Percentiles rank a stretch among this genome's conserved stretches.
Conservation (phyloP, 2,888 invertebrate genomes). For the Drosophila neoperkinsi region DNA sequence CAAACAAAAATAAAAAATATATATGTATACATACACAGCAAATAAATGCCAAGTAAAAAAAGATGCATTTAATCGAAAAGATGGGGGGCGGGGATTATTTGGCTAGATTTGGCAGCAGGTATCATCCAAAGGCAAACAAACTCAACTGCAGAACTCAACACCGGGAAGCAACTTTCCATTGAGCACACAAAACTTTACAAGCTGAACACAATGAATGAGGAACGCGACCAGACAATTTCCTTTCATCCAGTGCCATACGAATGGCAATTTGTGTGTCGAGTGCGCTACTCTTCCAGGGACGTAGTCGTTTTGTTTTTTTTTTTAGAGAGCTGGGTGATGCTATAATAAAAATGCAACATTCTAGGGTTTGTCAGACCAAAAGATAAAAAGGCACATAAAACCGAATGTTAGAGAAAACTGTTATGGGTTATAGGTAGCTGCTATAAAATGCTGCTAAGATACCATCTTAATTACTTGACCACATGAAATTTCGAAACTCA, state of each 20-base stretch:
- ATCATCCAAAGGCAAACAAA: constrained; percentile 18
- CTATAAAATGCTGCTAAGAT: constrained; percentile 9
- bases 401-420: neutral
- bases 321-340: constrained; percentile 8
- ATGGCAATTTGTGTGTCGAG: constrained; percentile 42
- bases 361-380: constrained; percentile 3
- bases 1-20: constrained; percentile 28
- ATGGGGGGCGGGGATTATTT: neutral
- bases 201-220: constrained; percentile 38
- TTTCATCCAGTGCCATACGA: constrained; percentile 30
- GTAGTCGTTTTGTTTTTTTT: constrained; percentile 10
- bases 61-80: constrained; percentile 17
- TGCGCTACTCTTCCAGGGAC: constrained; percentile 38
- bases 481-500: neutral
- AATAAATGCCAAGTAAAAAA: constrained; percentile 18
- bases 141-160: constrained; percentile 11
- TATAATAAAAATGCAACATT: constrained; percentile 29
- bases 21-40: neutral
- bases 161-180: constrained; percentile 17
- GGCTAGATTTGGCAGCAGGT: constrained; percentile 24
- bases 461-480: constrained; percentile 21
- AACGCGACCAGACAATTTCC: constrained; percentile 41
- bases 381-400: constrained; percentile 15
- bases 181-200: constrained; percentile 42
- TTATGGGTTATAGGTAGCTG: neutral